A percentile compares a stretch with the other conserved stretches of the same genome.
Evolutionary conservation across 1,140 invertebrate genomes (phyloP).

Genomic region (Papilio dardanus): DNA sequence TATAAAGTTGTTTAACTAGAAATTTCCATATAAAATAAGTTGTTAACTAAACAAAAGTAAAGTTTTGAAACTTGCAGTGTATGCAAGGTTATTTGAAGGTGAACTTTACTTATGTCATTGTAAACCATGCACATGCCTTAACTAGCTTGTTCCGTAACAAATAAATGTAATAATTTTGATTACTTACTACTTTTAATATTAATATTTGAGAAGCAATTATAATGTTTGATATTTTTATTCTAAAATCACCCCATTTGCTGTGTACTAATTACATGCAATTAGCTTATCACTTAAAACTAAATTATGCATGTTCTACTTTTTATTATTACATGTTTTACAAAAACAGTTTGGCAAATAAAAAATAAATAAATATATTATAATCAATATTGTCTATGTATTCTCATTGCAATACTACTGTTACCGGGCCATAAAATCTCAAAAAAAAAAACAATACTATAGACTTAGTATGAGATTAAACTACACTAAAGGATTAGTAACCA

Average conservation of each 20-base stretch:
- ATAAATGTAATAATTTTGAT: background rate
- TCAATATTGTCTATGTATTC: too few species aligned
- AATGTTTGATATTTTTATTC: background rate
- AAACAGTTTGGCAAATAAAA: background rate
- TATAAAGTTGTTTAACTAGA: background rate
- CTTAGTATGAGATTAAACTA: too few species aligned
- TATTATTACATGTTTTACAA: background rate
- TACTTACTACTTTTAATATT: background rate
- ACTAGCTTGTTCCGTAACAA: background rate
- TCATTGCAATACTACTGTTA: too few species aligned
- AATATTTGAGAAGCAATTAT: background rate
- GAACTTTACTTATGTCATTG: constrained; percentile 39
- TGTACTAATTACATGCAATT: background rate
- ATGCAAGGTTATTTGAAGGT: constrained; percentile 69
- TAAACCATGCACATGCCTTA: background rate
- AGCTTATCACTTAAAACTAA: background rate
- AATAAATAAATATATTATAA: too few species aligned
- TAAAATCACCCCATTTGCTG: background rate
- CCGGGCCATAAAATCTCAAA: too few species aligned
- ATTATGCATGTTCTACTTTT: background rate
- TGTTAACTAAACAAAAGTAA: background rate
- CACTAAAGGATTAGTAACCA: too few species aligned
- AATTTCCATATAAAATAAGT: background rate
- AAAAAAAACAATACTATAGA: too few species aligned
- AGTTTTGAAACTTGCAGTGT: background rate